phyloP scores from a whole-genome alignment of 2,888 invertebrate species.

The Pristionchus arcanus region DNA sequence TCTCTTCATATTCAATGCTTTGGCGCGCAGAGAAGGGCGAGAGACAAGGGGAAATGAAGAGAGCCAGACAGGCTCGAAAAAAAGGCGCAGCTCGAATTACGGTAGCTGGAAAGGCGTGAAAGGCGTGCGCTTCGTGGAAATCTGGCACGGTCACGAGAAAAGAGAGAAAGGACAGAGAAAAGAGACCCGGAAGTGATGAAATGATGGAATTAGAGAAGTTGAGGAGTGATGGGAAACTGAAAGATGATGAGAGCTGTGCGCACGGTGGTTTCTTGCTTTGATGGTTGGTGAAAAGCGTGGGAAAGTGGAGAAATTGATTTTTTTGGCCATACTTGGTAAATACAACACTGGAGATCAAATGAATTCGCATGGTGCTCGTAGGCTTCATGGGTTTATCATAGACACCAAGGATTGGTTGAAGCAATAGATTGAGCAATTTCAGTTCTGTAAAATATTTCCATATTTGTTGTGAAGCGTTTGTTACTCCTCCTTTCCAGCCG shows the following conservation, averaged over 20 bases:
- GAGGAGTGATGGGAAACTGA: background rate
- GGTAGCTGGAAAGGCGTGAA: background rate
- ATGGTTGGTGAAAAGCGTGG: background rate
- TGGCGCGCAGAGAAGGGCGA: background rate
- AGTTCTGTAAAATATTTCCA: too few species aligned
- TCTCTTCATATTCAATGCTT: background rate
- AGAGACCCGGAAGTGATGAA: conserved; percentile 16
- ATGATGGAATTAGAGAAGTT: conserved; percentile 37
- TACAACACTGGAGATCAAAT: too few species aligned
- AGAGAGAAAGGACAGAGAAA: background rate
- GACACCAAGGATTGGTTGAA: too few species aligned
- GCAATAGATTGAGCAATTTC: too few species aligned
- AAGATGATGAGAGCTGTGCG: too few species aligned
- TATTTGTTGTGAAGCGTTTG: too few species aligned
- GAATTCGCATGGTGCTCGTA: too few species aligned
- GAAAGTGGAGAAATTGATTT: too few species aligned
- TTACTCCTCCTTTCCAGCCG: background rate
- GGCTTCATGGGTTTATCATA: too few species aligned
- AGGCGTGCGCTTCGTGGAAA: background rate
- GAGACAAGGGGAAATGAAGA: background rate
- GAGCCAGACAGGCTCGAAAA: background rate
- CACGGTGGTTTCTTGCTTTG: too few species aligned
- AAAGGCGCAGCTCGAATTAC: background rate
- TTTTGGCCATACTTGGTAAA: too few species aligned
- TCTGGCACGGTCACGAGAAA: background rate